Conservation (phyloP, 2,888 invertebrate genomes). For the Agrochola lychnidis region DNA sequence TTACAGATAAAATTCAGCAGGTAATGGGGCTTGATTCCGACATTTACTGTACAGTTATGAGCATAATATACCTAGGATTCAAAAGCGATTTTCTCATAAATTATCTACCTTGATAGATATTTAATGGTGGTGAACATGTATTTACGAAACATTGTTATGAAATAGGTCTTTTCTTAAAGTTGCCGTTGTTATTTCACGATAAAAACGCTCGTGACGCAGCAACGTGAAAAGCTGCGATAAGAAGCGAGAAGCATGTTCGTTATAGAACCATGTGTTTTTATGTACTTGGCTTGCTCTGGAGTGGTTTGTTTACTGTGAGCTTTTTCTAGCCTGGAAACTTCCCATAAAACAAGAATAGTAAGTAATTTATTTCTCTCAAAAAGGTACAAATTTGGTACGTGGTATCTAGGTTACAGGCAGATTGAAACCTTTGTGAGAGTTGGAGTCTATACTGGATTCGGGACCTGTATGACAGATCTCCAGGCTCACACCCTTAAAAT, state of each 20-base stretch:
- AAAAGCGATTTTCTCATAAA: background rate
- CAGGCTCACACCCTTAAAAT: no score
- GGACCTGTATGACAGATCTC: no score
- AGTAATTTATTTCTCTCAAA: no score
- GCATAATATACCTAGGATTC: background rate
- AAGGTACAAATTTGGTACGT: no score
- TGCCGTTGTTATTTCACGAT: background rate
- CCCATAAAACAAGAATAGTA: conserved; percentile 15
- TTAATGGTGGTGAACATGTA: background rate
- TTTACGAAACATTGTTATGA: background rate
- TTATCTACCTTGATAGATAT: background rate
- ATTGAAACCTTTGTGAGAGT: no score
- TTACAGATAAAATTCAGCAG: background rate
- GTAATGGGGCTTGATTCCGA: background rate
- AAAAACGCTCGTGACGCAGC: background rate
- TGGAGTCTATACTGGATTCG: no score
- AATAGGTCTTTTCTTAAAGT: background rate
- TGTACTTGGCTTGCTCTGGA: conserved; percentile 14
- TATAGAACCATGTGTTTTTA: conserved; percentile 9
- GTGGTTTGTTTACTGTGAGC: conserved; percentile 31
- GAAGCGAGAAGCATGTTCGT: background rate
- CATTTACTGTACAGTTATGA: background rate
- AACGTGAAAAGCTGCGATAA: background rate
- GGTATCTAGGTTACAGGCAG: no score
- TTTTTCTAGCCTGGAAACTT: conserved; percentile 25